Conservation (phyloP, 2,888 invertebrate species). For the Andrena chrysosceles region DNA sequence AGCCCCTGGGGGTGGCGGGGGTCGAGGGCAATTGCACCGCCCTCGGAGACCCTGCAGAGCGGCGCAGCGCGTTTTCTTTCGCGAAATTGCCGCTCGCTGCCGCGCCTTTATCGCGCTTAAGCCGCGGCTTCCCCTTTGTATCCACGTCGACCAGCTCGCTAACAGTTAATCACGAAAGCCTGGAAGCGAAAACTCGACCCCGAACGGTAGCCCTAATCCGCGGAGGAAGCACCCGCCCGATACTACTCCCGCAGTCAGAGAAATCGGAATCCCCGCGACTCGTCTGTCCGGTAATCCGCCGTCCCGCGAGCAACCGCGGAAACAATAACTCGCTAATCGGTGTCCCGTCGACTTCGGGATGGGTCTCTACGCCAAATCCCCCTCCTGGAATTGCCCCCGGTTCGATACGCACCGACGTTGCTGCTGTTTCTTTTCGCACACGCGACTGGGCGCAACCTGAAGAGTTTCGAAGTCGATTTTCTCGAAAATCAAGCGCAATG, state of each 20-base stretch:
- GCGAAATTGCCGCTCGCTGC: slow-evolving; percentile 38
- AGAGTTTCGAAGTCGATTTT: no score
- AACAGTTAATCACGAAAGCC: slow-evolving; percentile 39
- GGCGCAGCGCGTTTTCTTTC: slow-evolving; percentile 46
- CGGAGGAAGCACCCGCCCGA: slow-evolving; percentile 2
- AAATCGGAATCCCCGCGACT: slow-evolving; percentile 37
- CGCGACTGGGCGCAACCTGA: no score
- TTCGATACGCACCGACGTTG: neutral
- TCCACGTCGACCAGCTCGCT: slow-evolving; percentile 7
- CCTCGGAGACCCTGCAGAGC: neutral
- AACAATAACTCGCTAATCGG: slow-evolving; percentile 51
- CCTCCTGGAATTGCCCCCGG: neutral
- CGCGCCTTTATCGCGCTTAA: slow-evolving; percentile 37
- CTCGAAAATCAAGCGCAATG: no score
- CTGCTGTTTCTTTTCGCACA: neutral
- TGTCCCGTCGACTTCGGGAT: slow-evolving; percentile 1
- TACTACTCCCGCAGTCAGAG: slow-evolving; percentile 12
- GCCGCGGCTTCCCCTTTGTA: slow-evolving; percentile 28
- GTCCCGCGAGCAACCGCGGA: slow-evolving; percentile 29
- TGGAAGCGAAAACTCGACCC: slow-evolving; percentile 37
- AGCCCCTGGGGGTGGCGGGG: neutral
- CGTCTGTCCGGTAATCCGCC: slow-evolving; percentile 28
- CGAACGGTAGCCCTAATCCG: slow-evolving; percentile 29
- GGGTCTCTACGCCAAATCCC: slow-evolving; percentile 19
- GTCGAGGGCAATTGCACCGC: slow-evolving; percentile 31